These are phyloP conservation scores for Mactra quadrangularis DNA, from an alignment of 1,140 invertebrate species.

Conservation along the genomic window DNA sequence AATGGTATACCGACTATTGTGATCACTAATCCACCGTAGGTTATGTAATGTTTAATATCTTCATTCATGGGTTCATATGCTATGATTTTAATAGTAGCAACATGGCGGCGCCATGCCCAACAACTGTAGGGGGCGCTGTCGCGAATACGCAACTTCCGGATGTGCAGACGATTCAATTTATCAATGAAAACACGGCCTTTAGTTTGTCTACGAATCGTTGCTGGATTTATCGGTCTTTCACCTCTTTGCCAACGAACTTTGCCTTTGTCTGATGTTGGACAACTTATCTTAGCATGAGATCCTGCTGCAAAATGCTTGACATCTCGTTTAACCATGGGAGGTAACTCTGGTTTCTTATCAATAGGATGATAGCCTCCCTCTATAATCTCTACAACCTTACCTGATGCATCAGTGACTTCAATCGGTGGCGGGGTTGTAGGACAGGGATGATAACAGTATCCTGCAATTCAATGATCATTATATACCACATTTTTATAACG, in stretches of 20 bases:
- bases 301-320: conserved; percentile 68
- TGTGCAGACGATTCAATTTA: conserved; percentile 69
- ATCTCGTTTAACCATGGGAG: conserved; percentile 69
- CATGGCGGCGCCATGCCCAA: conserved; percentile 87
- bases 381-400: conserved; percentile 73
- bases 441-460: conserved; percentile 67
- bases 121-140: conserved; percentile 84
- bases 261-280: conserved; percentile 64
- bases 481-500: no score
- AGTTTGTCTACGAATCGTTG: conserved; percentile 71
- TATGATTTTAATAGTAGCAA: conserved; percentile 86
- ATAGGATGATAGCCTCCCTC: conserved; percentile 70
- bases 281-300: conserved; percentile 71
- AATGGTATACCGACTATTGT: conserved; percentile 63
- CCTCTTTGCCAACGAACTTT: conserved; percentile 76
- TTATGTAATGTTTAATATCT: conserved; percentile 84
- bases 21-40: conserved; percentile 65
- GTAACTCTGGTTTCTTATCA: conserved; percentile 66
- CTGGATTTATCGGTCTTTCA: conserved; percentile 68
- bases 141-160: conserved; percentile 67
- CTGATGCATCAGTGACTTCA: conserved; percentile 71
- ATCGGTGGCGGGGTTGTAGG: conserved; percentile 70
- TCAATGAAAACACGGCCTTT: conserved; percentile 77
- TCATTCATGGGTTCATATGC: conserved; percentile 85
- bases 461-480: conserved; percentile 4